These are phyloP conservation scores for Epinephelus moara DNA, from an alignment of 2,113 vertebrate genomes.

Conservation along the genomic window DNA sequence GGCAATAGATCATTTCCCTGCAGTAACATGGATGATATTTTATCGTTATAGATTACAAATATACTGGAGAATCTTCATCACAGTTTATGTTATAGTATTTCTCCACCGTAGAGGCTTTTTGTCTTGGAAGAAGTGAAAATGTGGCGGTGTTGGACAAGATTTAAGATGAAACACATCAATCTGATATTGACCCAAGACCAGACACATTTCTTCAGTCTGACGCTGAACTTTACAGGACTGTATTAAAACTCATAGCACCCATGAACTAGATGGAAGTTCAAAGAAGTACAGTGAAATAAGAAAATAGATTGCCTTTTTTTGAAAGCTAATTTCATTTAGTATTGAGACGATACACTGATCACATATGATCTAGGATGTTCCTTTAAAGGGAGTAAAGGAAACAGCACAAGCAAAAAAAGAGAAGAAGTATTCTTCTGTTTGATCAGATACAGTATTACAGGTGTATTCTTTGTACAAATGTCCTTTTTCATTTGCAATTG, in stretches of 20 bases:
- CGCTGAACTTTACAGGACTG: neutral
- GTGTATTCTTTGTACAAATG: no score
- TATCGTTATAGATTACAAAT: slow-evolving; percentile 50
- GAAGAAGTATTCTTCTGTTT: no score
- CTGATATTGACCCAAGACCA: neutral
- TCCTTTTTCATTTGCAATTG: no score
- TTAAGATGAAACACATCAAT: neutral
- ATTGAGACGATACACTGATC: no score
- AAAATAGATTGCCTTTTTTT: neutral
- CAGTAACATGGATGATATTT: slow-evolving; percentile 45
- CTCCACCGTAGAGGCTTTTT: neutral
- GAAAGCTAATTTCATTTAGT: no score
- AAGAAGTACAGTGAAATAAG: neutral
- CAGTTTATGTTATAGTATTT: slow-evolving; percentile 18
- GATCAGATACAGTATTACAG: no score
- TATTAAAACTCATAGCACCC: no score
- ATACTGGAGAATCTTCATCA: slow-evolving; percentile 23
- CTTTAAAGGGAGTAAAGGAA: no score
- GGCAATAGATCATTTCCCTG: slow-evolving; percentile 48
- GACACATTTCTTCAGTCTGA: neutral
- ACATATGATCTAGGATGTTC: no score
- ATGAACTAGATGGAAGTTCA: neutral
- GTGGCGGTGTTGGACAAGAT: neutral
- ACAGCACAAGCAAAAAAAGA: no score
- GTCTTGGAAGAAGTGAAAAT: slow-evolving; percentile 9